A percentile compares a stretch with the other conserved stretches of the same genome.
Conservation (phyloP, 2,797 vertebrate genomes). For the Rhodeus uyekii region DNA sequence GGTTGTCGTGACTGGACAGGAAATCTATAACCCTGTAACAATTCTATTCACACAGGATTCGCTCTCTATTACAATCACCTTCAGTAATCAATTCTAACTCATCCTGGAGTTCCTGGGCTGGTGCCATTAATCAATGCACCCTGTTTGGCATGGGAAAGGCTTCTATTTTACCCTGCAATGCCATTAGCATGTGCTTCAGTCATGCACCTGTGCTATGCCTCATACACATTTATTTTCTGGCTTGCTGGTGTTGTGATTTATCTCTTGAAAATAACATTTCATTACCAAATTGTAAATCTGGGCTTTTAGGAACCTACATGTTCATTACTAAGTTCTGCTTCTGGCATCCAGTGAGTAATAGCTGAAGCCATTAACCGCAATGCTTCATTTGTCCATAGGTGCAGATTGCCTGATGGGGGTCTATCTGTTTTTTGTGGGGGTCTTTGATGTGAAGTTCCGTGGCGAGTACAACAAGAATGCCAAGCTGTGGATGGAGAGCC, state of each 20-base stretch:
- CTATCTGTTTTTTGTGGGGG: slow-evolving; percentile 82
- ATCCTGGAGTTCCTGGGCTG: not conserved
- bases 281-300: not conserved
- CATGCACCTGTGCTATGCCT: not conserved
- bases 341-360: not conserved
- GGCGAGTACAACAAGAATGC: slow-evolving; percentile 83
- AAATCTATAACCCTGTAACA: slow-evolving; percentile 52
- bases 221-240: not conserved
- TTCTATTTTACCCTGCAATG: not conserved
- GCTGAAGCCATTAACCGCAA: not conserved
- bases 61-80: slow-evolving; percentile 32
- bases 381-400: slow-evolving; percentile 63
- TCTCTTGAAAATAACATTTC: not conserved
- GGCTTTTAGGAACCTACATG: not conserved
- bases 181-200: not conserved
- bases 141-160: not conserved
- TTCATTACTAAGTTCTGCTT: not conserved
- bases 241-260: slow-evolving; percentile 1
- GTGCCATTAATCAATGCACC: slow-evolving; percentile 2
- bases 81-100: slow-evolving; percentile 34
- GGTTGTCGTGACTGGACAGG: slow-evolving; percentile 41
- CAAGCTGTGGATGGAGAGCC: slow-evolving; percentile 83
- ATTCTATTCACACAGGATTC: slow-evolving; percentile 31
- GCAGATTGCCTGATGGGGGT: slow-evolving; percentile 83
- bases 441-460: slow-evolving; percentile 81